These are phyloP conservation scores for Euthynnus affinis DNA, from an alignment of 2,797 vertebrate genomes.

Conservation along the genomic window DNA sequence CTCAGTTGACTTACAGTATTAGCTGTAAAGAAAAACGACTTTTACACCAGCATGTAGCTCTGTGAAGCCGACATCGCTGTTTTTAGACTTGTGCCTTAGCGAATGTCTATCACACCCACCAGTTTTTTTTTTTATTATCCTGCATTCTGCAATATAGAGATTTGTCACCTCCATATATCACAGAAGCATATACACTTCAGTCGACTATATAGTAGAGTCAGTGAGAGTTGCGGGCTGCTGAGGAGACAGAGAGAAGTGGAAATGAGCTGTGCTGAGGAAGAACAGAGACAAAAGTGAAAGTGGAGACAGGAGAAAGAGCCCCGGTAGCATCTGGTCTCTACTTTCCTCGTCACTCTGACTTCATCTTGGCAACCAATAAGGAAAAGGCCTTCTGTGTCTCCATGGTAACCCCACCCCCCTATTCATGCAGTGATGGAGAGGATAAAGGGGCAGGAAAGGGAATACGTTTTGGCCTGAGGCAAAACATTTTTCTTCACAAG, in stretches of 20 bases:
- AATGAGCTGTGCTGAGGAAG: conserved; percentile 20
- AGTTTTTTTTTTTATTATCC: conserved; percentile 15
- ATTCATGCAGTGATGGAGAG: conserved; percentile 74
- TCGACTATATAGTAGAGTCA: not conserved
- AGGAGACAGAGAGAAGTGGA: conserved; percentile 9
- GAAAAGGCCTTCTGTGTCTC: conserved; percentile 72
- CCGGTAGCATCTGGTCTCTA: conserved; percentile 64
- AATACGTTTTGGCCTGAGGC: conserved; percentile 67
- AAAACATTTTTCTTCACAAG: conserved; percentile 53
- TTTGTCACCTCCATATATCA: conserved; percentile 14
- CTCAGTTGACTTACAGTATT: not conserved
- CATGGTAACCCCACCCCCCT: conserved; percentile 72
- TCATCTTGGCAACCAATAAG: conserved; percentile 75
- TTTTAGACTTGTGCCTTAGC: conserved; percentile 2
- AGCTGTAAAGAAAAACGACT: not conserved
- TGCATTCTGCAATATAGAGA: conserved; percentile 6
- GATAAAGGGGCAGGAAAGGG: conserved; percentile 69
- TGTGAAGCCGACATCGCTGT: conserved; percentile 23
- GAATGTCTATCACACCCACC: conserved; percentile 15
- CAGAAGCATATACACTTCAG: conserved; percentile 34
- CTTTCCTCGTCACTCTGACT: conserved; percentile 76
- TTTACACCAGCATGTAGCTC: conserved; percentile 11
- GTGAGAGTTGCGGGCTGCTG: not conserved
- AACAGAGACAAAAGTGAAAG: conserved; percentile 61
- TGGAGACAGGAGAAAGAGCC: conserved; percentile 66